These are phyloP conservation scores for Pagrus major DNA, from an alignment of 2,113 vertebrate species.

Conservation along the genomic window DNA sequence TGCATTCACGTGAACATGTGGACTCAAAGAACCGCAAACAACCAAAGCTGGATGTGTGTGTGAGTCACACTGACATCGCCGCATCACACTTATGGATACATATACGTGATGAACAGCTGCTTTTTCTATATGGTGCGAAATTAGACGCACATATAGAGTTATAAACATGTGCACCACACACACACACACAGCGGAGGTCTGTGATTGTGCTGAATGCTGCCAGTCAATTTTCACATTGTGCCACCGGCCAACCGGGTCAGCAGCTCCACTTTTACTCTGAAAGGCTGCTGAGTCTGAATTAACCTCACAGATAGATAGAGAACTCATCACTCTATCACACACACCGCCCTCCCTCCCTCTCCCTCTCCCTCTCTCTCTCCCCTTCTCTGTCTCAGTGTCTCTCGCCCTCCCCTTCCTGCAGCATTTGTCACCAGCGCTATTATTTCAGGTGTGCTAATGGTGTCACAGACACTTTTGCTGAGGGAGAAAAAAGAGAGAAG, in stretches of 20 bases:
- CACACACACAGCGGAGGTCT: slow-evolving; percentile 17
- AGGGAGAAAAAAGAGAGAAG: slow-evolving; percentile 48
- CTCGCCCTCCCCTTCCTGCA: slow-evolving; percentile 57
- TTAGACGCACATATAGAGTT: slow-evolving; percentile 26
- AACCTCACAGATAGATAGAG: slow-evolving; percentile 59
- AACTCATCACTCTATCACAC: slow-evolving; percentile 56
- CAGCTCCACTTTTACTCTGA: slow-evolving; percentile 63
- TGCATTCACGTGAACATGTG: slow-evolving; percentile 48
- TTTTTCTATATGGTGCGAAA: slow-evolving; percentile 53
- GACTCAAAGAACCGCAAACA: slow-evolving; percentile 41
- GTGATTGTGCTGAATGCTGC: slow-evolving; percentile 40
- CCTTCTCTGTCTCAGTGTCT: not conserved
- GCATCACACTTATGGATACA: slow-evolving; percentile 65
- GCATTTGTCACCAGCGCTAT: slow-evolving; percentile 80
- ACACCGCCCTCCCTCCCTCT: slow-evolving; percentile 26
- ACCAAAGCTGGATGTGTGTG: slow-evolving; percentile 32
- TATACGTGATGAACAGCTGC: slow-evolving; percentile 70
- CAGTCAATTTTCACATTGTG: slow-evolving; percentile 77
- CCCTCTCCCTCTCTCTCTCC: slow-evolving; percentile 8
- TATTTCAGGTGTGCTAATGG: slow-evolving; percentile 89
- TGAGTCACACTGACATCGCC: slow-evolving; percentile 30
- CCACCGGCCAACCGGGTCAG: slow-evolving; percentile 61
- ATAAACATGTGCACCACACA: slow-evolving; percentile 14
- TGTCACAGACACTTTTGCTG: slow-evolving; percentile 77
- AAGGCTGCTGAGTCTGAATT: slow-evolving; percentile 64